Base-by-base conservation (phyloP, 2,888 invertebrate genomes). In the Apotomis betuletana region DNA sequence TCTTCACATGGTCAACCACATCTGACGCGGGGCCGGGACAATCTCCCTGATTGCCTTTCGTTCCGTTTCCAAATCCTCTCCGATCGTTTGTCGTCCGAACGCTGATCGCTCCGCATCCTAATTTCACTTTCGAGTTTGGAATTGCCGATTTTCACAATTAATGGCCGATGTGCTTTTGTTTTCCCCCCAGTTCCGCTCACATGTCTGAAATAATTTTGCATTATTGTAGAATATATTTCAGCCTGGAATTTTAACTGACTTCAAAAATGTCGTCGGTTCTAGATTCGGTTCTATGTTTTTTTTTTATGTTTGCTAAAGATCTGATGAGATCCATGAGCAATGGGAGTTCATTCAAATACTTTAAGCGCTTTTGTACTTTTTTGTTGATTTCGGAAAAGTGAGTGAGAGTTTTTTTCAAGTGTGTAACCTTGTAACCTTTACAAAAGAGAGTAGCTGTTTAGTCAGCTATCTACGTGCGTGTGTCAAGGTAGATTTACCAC, bases 1-100 rank as follows among this genome's bases (percentile, higher is more conserved):
- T 83, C 82, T 77, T 65, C 65, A 54, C 75, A 69, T 75, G 78
- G 81, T 77, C 80, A 80, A 77, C 76, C 75, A 76, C 73, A 83
- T 83, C 82, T 79, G 79, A 81, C 85, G 85, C 83, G 79, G 80
- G 84, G 85, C 83, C 83, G 78, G 80, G 81, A 81, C 83, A 86
- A 88, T 87, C 85, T 81, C 80, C 78, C 83, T 85, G 85, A 89
- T 90, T 89, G 85, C 85, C 76, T 78, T 78, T 80, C 81, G 84
- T 88, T 85, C 85, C 79, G 83, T 85, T 89, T 87, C 85, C 82
- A 81, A 87, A 85, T 85, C 81, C 81, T 77, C 74, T 75, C 74
- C 76, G 77, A 82, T 82, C 76, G 80, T 80, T 83, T 83, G 79
- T 77, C 75, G 78, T 74, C 75, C 75, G 74, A 76, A 78, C 75